Conservation (phyloP, 2,113 vertebrate genomes). For the Phalacrocorax aristotelis region DNA sequence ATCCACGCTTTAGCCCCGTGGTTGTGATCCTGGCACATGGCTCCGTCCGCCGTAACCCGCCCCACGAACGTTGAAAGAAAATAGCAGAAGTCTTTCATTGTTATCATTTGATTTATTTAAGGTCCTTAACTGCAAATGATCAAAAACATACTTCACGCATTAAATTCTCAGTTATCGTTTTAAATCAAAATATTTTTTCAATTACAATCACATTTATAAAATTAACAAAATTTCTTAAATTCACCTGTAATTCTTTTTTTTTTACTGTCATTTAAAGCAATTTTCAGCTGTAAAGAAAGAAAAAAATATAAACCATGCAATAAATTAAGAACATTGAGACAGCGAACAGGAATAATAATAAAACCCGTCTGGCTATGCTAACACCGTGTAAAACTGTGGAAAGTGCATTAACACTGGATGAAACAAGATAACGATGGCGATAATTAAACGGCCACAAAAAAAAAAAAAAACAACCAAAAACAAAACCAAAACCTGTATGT, state of each 20-base stretch:
- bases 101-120: slow-evolving; percentile 83
- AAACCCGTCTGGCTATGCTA: slow-evolving; percentile 80
- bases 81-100: slow-evolving; percentile 50
- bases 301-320: slow-evolving; percentile 86
- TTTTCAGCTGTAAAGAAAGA: slow-evolving; percentile 78
- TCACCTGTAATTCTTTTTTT: slow-evolving; percentile 57
- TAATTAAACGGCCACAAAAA: slow-evolving; percentile 73
- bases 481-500: slow-evolving; percentile 11
- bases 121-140: slow-evolving; percentile 80
- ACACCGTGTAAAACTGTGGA: slow-evolving; percentile 77
- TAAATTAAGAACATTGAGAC: slow-evolving; percentile 90
- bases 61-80: slow-evolving; percentile 38
- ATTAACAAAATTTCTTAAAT: slow-evolving; percentile 81
- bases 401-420: slow-evolving; percentile 85
- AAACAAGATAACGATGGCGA: slow-evolving; percentile 71
- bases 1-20: neutral
- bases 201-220: slow-evolving; percentile 87
- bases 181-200: slow-evolving; percentile 84
- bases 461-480: neutral
- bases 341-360: slow-evolving; percentile 73
- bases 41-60: neutral
- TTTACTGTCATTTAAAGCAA: slow-evolving; percentile 79
- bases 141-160: slow-evolving; percentile 77
- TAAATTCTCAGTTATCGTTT: slow-evolving; percentile 77
- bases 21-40: neutral